Evolutionary conservation across 2,113 vertebrate genomes (phyloP).

Genomic region (Elaphurus davidianus): DNA sequence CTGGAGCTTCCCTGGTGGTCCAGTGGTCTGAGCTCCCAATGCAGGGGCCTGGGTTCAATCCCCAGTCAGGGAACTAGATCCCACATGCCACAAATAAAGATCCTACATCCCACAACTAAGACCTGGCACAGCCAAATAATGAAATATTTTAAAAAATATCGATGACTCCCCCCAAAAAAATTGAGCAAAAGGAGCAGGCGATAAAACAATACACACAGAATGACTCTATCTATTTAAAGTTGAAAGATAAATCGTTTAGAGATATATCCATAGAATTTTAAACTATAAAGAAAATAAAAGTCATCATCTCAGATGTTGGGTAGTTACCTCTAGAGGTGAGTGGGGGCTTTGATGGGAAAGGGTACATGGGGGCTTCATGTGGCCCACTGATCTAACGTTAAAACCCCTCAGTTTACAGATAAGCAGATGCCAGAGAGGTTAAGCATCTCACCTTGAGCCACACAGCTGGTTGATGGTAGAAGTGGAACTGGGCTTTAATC

Average conservation of each 20-base stretch:
- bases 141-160: not conserved
- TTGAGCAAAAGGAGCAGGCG: not conserved
- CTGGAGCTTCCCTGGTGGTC: not conserved
- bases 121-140: too few species aligned
- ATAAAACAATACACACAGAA: not conserved
- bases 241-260: not conserved
- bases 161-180: not conserved
- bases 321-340: not conserved
- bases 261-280: not conserved
- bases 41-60: too few species aligned
- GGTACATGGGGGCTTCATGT: not conserved
- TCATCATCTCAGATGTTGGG: too few species aligned
- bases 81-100: too few species aligned
- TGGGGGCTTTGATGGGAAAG: too few species aligned
- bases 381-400: not conserved
- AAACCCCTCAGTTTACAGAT: not conserved
- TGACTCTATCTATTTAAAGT: not conserved
- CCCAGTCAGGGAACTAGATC: too few species aligned
- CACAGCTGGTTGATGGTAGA: not conserved
- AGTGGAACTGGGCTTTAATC: not conserved
- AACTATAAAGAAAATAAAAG: not conserved
- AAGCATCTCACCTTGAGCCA: not conserved
- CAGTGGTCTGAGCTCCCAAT: too few species aligned
- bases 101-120: too few species aligned
- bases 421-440: not conserved